phyloP scores from a whole-genome alignment of 2,797 vertebrate genomes.

The Sebastes vulpes region DNA sequence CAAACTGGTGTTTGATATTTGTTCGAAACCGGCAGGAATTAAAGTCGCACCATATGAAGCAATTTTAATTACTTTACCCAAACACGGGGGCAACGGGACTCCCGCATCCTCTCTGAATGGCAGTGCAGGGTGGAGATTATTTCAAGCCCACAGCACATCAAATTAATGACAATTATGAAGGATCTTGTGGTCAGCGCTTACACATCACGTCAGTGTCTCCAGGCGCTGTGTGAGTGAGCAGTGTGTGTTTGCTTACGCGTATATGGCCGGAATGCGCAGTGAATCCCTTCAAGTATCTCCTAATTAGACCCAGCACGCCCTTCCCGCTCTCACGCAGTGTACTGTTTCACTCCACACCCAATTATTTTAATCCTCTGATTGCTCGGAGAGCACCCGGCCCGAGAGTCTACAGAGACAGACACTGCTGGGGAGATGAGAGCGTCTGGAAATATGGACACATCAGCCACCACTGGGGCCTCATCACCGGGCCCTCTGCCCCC shows the following conservation, averaged over 20 bases:
- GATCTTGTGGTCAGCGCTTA: slow-evolving; percentile 60
- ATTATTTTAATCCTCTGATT: slow-evolving; percentile 91
- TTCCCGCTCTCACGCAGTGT: slow-evolving; percentile 69
- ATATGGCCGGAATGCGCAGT: slow-evolving; percentile 77
- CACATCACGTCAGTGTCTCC: slow-evolving; percentile 38
- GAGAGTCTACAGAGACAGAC: slow-evolving; percentile 81
- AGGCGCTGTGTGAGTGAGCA: neutral
- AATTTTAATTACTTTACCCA: slow-evolving; percentile 81
- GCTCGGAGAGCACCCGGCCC: slow-evolving; percentile 77
- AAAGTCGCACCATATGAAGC: slow-evolving; percentile 74
- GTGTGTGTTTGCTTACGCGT: slow-evolving; percentile 58
- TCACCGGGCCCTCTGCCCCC: slow-evolving; percentile 65
- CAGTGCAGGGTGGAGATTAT: slow-evolving; percentile 58
- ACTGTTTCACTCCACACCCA: slow-evolving; percentile 84
- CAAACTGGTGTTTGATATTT: slow-evolving; percentile 72
- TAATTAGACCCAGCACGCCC: slow-evolving; percentile 91
- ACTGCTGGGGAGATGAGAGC: slow-evolving; percentile 76
- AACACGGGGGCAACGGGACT: slow-evolving; percentile 52
- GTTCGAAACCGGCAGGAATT: slow-evolving; percentile 68
- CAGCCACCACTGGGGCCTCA: slow-evolving; percentile 66
- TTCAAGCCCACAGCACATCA: slow-evolving; percentile 62
- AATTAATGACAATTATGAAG: slow-evolving; percentile 79
- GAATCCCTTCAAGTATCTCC: slow-evolving; percentile 86
- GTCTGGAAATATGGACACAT: slow-evolving; percentile 72
- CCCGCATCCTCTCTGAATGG: slow-evolving; percentile 53